phyloP scores from a whole-genome alignment of 2,113 vertebrate genomes.

The Syngnathus typhle region DNA sequence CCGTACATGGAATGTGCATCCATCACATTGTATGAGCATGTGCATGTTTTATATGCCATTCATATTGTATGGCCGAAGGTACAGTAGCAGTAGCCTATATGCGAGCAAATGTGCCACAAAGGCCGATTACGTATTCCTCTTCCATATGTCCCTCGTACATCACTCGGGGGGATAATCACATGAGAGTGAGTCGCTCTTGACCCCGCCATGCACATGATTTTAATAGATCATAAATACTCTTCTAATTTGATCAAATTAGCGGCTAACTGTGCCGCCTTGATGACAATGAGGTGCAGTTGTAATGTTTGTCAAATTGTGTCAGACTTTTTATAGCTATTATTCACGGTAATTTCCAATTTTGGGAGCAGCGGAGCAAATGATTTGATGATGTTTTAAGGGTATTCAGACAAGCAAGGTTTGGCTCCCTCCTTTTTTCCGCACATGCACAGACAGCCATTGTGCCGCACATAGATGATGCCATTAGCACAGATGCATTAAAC shows the following conservation, averaged over 20 bases:
- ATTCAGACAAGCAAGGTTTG: constrained; percentile 37
- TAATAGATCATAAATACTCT: constrained; percentile 45
- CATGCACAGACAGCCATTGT: constrained; percentile 45
- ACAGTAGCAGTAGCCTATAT: constrained; percentile 2
- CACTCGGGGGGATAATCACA: constrained; percentile 47
- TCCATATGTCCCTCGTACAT: constrained; percentile 42
- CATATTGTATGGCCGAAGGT: constrained; percentile 22
- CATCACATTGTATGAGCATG: constrained; percentile 14
- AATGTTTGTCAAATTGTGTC: constrained; percentile 26
- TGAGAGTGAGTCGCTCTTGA: constrained; percentile 57
- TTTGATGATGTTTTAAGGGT: constrained; percentile 43
- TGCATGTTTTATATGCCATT: constrained; percentile 25
- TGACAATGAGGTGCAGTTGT: constrained; percentile 3
- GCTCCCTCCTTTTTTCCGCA: constrained; percentile 26
- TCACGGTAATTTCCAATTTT: constrained; percentile 24
- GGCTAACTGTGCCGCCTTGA: constrained; percentile 12
- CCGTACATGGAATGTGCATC: constrained; percentile 4
- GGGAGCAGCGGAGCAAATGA: constrained; percentile 25
- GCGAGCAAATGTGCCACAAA: constrained; percentile 34
- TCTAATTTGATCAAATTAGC: constrained; percentile 23
- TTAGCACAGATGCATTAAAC: constrained; percentile 70
- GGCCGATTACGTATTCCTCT: constrained; percentile 33
- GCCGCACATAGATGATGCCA: constrained; percentile 52
- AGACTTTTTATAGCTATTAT: constrained; percentile 25
- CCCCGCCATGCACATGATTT: constrained; percentile 38